Conservation (phyloP, 2,888 invertebrate species). For the Caenorhabditis wallacei region DNA sequence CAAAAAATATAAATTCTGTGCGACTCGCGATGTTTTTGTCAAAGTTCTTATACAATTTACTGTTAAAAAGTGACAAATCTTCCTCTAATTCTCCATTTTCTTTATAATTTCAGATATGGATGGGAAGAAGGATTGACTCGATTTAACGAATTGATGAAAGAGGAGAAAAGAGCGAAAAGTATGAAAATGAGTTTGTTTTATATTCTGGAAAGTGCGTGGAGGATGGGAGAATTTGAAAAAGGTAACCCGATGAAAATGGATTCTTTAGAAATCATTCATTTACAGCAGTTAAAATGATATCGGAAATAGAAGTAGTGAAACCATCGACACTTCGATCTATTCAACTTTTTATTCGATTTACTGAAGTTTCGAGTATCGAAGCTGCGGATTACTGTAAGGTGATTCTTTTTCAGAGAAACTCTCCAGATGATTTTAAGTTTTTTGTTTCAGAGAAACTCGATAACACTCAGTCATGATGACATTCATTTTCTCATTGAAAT, state of each 20-base stretch:
- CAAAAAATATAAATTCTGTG: constrained; percentile 54
- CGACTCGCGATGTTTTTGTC: constrained; percentile 59
- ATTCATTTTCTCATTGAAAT: constrained; percentile 36
- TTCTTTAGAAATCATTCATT: not conserved
- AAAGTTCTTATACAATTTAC: constrained; percentile 25
- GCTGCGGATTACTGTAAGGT: constrained; percentile 51
- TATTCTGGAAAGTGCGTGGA: constrained; percentile 49
- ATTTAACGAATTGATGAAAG: constrained; percentile 18
- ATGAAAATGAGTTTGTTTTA: constrained; percentile 48
- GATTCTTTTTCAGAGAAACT: not conserved
- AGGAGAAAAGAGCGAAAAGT: constrained; percentile 46
- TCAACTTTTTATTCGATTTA: constrained; percentile 43
- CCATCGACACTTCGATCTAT: constrained; percentile 27
- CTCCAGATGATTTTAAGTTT: not conserved
- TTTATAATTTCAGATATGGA: constrained; percentile 5
- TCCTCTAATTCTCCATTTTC: not conserved
- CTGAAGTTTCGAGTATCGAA: constrained; percentile 9
- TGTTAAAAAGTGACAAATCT: constrained; percentile 32
- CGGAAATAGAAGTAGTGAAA: constrained; percentile 9
- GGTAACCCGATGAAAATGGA: constrained; percentile 1
- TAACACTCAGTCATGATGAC: constrained; percentile 28
- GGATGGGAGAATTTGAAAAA: constrained; percentile 17
- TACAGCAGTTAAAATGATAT: constrained; percentile 30
- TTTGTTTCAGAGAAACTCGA: constrained; percentile 42
- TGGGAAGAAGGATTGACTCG: constrained; percentile 34